Evolutionary conservation across 2,888 invertebrate genomes (phyloP).

Genomic region (Leptopilina drosophilae): DNA sequence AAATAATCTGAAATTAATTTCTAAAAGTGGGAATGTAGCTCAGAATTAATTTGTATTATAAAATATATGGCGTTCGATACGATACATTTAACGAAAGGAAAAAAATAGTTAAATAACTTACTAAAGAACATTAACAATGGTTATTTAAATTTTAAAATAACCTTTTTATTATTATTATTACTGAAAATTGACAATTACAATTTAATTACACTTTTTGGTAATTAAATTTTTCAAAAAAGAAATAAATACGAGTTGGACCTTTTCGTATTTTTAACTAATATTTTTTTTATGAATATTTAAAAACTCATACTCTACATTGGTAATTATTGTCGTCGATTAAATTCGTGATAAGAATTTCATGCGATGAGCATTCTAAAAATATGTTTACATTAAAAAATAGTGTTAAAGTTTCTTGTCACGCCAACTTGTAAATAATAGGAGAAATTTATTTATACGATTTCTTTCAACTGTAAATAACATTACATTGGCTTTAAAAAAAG

Average conservation of each 20-base stretch:
- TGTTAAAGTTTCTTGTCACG: constrained; percentile 16
- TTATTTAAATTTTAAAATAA: too few species aligned
- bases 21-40: constrained; percentile 20
- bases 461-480: constrained; percentile 12
- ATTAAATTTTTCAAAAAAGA: background rate
- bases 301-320: too few species aligned
- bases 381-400: background rate
- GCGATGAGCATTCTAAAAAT: background rate
- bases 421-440: constrained; percentile 41
- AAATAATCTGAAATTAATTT: background rate
- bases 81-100: background rate
- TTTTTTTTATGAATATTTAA: background rate
- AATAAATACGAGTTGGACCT: background rate
- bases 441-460: constrained; percentile 39
- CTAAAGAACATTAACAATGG: too few species aligned
- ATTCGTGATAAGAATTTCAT: constrained; percentile 2
- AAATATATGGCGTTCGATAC: background rate
- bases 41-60: background rate
- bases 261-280: background rate
- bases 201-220: too few species aligned
- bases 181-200: too few species aligned
- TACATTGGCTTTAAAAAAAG: background rate
- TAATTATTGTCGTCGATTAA: constrained; percentile 1
- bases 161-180: too few species aligned
- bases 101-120: too few species aligned